Conservation (phyloP, 2,797 vertebrate species). For the Moxostoma hubbsi region DNA sequence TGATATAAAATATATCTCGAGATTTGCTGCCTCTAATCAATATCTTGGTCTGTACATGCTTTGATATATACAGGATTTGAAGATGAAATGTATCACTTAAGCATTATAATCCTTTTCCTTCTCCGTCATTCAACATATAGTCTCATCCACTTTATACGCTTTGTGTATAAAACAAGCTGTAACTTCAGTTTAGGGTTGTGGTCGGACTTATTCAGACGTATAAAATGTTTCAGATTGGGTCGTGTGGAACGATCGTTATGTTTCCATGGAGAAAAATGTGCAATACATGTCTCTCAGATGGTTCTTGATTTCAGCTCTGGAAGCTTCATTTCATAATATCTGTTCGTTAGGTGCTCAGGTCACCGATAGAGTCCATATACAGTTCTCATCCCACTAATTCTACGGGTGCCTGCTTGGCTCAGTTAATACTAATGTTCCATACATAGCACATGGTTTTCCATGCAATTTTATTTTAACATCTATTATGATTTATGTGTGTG, state of each 20-base stretch:
- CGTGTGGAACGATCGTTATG: constrained; percentile 51
- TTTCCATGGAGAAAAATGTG: constrained; percentile 75
- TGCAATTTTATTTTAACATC: constrained; percentile 43
- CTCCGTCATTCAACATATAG: constrained; percentile 44
- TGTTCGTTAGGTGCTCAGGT: constrained; percentile 79
- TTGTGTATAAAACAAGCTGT: constrained; percentile 58
- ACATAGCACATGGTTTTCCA: constrained; percentile 67
- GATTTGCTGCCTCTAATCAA: constrained; percentile 49
- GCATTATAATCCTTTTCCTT: constrained; percentile 29
- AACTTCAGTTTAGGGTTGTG: constrained; percentile 38
- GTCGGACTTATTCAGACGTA: constrained; percentile 3
- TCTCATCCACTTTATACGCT: constrained; percentile 53
- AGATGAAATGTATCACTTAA: constrained; percentile 52
- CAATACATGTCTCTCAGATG: constrained; percentile 79
- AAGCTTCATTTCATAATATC: constrained; percentile 61
- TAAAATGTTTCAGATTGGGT: constrained; percentile 41
- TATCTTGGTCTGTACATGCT: constrained; percentile 28
- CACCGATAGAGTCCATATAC: constrained; percentile 73
- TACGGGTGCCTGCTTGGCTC: constrained; percentile 74
- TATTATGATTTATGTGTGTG: constrained; percentile 1
- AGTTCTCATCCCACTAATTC: constrained; percentile 65
- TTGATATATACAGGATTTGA: constrained; percentile 50
- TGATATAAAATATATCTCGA: constrained; percentile 42
- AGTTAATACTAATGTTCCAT: constrained; percentile 76
- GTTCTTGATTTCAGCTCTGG: constrained; percentile 66